Base-by-base conservation (phyloP, 2,113 vertebrate species). In the Eurystomus gularis region DNA sequence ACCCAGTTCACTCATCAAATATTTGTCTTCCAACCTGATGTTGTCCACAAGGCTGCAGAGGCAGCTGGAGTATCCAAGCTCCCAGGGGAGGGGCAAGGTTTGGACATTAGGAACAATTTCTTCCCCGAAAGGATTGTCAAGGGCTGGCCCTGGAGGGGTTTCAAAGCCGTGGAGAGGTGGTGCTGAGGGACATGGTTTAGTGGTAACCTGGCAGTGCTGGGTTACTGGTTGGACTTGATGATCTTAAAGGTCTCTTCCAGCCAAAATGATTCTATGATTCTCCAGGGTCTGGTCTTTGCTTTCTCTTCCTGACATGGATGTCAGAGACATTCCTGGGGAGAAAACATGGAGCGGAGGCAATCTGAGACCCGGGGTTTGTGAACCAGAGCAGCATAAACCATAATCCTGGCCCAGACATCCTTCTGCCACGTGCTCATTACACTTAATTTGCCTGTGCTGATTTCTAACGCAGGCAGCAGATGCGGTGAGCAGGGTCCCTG, bases 11-110 rank as follows among this genome's bases (percentile, higher is more conserved):
- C 48, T 40, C 26, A 5, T 62, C 76, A 93, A n/a, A 70, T 46
- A 8, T 54, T 73, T 82, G 61, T 51, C 57, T 57, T 75, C 57
- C 26, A 70, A 49, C 11, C 39, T 24, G 37, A 23, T 20, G 61
- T 10, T 1, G 2, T 26, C 58, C 5, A 3, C 26, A 20, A 0
- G 1, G 5, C 12, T 1, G 0, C 1, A 21, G 82, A 1, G 2
- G 4, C 0, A 2, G 37, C 24, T 1, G 3, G 37, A 62, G 66
- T 51, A 44, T 6, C 10, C 0, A 19, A 4, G 79, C 31, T 75
- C 29, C 66, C 7, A 4, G 25, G 23, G 60, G 8, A 66, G 37
- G 72, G 44, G 7, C 0, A 15, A 9, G 23, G 11, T 25, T 28
- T 52, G 51, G 25, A 52, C 23, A 23, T 52, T 25, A 52, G 51